Evolutionary conservation across 2,113 vertebrate genomes (phyloP), one percentile per base, ranked within the genome.

Genomic region (Camelus dromedarius): DNA sequence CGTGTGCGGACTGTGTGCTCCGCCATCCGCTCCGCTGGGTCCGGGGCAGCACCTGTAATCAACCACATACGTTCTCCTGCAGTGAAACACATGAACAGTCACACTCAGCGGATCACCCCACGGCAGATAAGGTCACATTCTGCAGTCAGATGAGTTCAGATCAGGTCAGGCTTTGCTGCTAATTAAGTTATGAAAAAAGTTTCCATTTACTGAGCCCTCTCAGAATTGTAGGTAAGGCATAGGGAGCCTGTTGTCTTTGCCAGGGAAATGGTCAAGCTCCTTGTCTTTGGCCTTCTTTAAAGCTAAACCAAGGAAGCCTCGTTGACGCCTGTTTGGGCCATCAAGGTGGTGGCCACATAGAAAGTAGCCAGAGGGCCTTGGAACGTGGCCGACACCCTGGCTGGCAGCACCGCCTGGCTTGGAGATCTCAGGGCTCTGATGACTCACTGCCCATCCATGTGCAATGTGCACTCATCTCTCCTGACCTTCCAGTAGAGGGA

Each of bases 181-280:
- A 92, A 93, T 95, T 93, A 96, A 81, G 13, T 64, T 88, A 76
- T 14, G 10, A n/a, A 26, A 58, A 77, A 84, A 50, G n/a, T 89
- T 97, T 95, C 95, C 91, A 77, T 93, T 86, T 66, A 66, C 87
- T 72, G 91, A 64, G 67, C 70, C 76, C 10, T 58, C 72, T 91
- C 4, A 0, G 46, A 91, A 95, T 64, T 89, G 18, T 77, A 64
- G 32, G 77, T 15, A 54, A 93, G 66, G 32, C 22, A 22, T 13
- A 24, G 22, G 20, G 50, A 77, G 42, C 70, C 58, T 58, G 13
- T 24, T 42, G 35, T 46, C 2, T 69, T 14, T 91, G 87, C 87
- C 95, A 91, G 52, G 82, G 86, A 81, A 81, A 50, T 54, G 52
- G 52, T 12, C 52, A 54, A 4, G 52, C 52, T 54, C 66, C 86